Percentiles rank a stretch among this genome's conserved stretches.
These are phyloP conservation scores for Synergus umbraculus DNA, from an alignment of 2,888 invertebrate genomes.

Conservation along the genomic window DNA sequence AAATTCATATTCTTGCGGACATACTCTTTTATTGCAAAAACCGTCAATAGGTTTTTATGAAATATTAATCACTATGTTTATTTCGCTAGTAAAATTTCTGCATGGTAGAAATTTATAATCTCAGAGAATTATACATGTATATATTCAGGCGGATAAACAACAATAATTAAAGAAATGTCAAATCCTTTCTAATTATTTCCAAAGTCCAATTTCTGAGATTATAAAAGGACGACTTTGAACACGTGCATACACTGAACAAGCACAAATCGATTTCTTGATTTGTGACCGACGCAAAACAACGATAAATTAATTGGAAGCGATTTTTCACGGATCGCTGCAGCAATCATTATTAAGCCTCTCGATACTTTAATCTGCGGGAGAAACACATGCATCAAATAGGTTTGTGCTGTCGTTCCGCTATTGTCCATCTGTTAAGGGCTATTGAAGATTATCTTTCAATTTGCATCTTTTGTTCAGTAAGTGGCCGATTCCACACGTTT, in stretches of 20 bases:
- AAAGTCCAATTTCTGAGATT: not conserved
- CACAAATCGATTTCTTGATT: conserved; percentile 16
- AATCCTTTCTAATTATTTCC: conserved; percentile 4
- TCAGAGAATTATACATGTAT: not conserved
- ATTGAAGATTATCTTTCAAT: conserved; percentile 62
- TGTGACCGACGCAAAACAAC: conserved; percentile 20
- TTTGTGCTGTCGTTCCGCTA: conserved; percentile 50
- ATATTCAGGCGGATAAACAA: not conserved
- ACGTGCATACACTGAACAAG: conserved; percentile 6
- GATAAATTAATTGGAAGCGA: conserved; percentile 51
- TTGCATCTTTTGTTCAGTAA: conserved; percentile 64
- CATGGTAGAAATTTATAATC: conserved; percentile 1
- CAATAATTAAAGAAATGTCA: not conserved
- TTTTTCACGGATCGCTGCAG: conserved; percentile 45
- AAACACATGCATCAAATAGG: conserved; percentile 28
- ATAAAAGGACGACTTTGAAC: conserved; percentile 1
- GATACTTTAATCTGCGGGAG: conserved; percentile 43
- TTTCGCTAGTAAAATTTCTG: conserved; percentile 11
- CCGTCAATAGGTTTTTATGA: not conserved
- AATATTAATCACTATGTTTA: conserved; percentile 7
- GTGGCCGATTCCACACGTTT: conserved; percentile 58
- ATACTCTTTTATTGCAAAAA: not conserved
- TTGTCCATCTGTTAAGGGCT: conserved; percentile 49
- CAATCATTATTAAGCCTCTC: conserved; percentile 45
- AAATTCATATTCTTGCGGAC: not conserved